phyloP scores from a whole-genome alignment of 2,888 invertebrate genomes.

The Ichneumoninae sp. region DNA sequence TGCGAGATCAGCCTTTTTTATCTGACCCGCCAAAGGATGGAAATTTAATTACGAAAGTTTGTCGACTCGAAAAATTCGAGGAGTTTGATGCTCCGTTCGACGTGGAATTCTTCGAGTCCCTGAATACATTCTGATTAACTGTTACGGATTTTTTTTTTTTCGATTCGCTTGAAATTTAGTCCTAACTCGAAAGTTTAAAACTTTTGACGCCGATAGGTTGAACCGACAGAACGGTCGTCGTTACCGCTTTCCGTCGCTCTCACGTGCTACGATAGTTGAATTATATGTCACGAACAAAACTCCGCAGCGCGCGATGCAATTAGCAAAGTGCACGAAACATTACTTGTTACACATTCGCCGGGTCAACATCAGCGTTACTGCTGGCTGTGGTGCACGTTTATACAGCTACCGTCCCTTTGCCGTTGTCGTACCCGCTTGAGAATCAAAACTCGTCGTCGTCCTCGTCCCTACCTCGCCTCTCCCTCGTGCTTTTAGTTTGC shows the following conservation, averaged over 20 bases:
- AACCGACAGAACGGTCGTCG: not conserved
- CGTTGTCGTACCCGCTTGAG: slow-evolving; percentile 20
- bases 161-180: not conserved
- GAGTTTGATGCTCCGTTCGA: not conserved
- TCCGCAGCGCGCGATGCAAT: slow-evolving; percentile 70
- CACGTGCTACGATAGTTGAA: slow-evolving; percentile 11
- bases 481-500: slow-evolving; percentile 21
- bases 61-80: not conserved
- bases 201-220: not conserved
- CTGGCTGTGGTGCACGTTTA: not conserved
- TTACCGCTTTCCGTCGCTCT: slow-evolving; percentile 2
- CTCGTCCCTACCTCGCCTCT: not conserved
- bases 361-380: slow-evolving; percentile 27
- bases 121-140: not conserved
- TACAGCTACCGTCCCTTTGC: slow-evolving; percentile 8
- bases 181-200: not conserved
- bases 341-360: slow-evolving; percentile 68
- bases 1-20: not conserved
- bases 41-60: slow-evolving; percentile 61
- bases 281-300: slow-evolving; percentile 28
- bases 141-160: not conserved
- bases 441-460: slow-evolving; percentile 41
- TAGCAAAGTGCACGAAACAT: slow-evolving; percentile 73
- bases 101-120: not conserved
- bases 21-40: slow-evolving; percentile 11